Conservation (phyloP, 2,113 vertebrate species). For the Mungos mungo region DNA sequence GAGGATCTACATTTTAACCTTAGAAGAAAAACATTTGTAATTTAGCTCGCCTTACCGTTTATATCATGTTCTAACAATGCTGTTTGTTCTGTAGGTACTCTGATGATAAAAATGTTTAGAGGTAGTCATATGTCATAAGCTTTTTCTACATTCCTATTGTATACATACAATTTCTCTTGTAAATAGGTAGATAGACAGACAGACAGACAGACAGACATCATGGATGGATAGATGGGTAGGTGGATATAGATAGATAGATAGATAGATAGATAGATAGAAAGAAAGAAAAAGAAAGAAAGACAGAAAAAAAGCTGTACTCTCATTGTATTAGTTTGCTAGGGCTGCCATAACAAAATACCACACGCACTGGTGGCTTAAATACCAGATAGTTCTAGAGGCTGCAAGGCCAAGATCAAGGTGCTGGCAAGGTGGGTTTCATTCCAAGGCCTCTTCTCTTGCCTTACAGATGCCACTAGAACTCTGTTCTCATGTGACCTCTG, state of each 20-base stretch:
- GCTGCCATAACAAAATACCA: background rate
- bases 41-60: background rate
- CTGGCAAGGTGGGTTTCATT: background rate
- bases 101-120: background rate
- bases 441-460: background rate
- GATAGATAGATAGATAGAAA: background rate
- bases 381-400: background rate
- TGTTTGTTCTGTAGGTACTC: background rate
- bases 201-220: too few relatives aligned
- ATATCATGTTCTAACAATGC: background rate
- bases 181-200: background rate
- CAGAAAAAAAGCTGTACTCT: background rate
- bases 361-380: background rate
- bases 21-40: background rate
- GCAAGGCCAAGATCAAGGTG: background rate
- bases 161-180: background rate
- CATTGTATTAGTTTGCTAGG: background rate
- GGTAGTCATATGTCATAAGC: background rate
- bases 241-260: too few relatives aligned
- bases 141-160: constrained; percentile 4
- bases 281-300: background rate
- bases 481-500: background rate
- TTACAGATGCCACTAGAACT: background rate
- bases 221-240: too few relatives aligned
- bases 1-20: background rate